phyloP scores from a whole-genome alignment of 2,113 vertebrate genomes.

The Columbina picui region DNA sequence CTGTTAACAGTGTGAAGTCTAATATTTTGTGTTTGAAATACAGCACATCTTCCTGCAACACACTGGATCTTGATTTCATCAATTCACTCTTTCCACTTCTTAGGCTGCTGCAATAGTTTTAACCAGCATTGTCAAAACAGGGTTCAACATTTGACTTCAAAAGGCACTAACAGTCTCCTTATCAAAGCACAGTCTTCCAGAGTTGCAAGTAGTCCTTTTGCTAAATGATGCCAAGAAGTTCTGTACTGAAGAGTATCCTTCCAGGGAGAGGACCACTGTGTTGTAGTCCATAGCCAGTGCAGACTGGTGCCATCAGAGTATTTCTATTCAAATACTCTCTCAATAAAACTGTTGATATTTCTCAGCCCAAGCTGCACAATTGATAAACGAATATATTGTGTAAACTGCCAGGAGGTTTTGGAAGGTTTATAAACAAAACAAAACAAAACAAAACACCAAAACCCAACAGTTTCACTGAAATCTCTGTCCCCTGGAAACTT shows the following conservation, averaged over 20 bases:
- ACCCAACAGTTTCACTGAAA: not conserved
- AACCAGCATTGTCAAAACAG: not conserved
- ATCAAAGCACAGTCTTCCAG: not conserved
- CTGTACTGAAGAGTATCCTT: not conserved
- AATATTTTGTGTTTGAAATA: not conserved
- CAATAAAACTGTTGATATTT: not conserved
- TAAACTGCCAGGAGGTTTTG: not conserved
- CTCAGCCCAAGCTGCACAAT: not conserved
- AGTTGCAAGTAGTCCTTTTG: not conserved
- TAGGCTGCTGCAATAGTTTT: not conserved
- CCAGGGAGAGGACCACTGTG: not conserved
- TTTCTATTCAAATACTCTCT: not conserved
- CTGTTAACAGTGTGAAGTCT: not conserved
- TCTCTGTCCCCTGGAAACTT: not conserved
- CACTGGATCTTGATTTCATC: not conserved
- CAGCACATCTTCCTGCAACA: not conserved
- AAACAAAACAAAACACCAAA: not conserved
- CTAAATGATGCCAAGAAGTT: not conserved
- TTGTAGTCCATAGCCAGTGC: fast-evolving
- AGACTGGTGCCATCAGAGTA: not conserved
- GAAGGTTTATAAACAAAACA: not conserved
- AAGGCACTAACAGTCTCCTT: not conserved
- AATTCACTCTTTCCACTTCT: not conserved
- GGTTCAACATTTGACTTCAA: not conserved
- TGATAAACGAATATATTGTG: not conserved